Base-by-base conservation (phyloP, 2,888 invertebrate species). In the Sphecodes monilicornis region DNA sequence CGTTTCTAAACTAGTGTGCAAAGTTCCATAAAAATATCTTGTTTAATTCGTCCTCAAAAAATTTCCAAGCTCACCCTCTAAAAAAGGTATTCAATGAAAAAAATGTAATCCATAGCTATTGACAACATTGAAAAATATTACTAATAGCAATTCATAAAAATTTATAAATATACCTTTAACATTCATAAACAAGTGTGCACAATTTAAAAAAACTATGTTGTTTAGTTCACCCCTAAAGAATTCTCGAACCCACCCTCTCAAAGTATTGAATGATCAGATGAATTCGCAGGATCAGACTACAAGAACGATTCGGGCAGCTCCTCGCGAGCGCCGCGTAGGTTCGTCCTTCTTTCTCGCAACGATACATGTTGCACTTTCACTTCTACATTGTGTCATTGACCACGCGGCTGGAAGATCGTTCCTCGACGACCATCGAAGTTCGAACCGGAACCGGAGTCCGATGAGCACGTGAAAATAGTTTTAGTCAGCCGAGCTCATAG, bases 321-420 rank as follows among this genome's bases (percentile, higher is more conserved):
- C 82, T 1, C 32, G 36, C 54, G 73, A 10, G 36, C 68, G 76
- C 79, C 76, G 87, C 89, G 84, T 89, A 86, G 85, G 89, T 86
- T 89, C 85, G 80, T 89, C 83, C 83, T 87, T 89, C 85, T 86
- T 89, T 86, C 86, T 84, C 81, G 80, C 66, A 50, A 81, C 75
- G 86, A 82, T 85, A 69, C 32, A 89, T 78, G 78, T 88, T 87
- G 90, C 89, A 91, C 90, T 91, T 91, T 91, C 90, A 91, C 90
- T 91, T 81, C 81, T 84, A 75, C 87, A 88, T 82, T 86, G 89
- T 88, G 88, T 90, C 90, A 89, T 88, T 87, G 90, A 90, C 90
- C 91, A 89, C 78, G 18, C 73, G 64, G n/a, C 82, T 81, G 78
- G 76, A 87, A 84, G 86, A 87, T 88, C 84, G 83, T 71, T 71